Evolutionary conservation across 2,888 invertebrate genomes (phyloP), one percentile per base, ranked within the genome.

Genomic region (Agrochola lychnidis): DNA sequence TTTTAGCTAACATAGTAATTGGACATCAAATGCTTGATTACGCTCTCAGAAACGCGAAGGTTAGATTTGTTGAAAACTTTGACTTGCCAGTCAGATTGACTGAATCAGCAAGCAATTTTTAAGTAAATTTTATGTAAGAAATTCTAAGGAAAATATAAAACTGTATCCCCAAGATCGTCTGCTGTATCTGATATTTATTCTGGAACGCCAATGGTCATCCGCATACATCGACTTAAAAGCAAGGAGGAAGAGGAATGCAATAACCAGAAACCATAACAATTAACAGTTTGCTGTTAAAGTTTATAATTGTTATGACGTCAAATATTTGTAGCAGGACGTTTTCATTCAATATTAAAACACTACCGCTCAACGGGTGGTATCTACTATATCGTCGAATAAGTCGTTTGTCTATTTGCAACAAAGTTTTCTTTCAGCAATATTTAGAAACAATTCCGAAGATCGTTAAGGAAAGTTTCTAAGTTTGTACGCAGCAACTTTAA

Each of bases 261-360:
- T 66, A 22, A 66, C 53, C 53, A 73, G 73, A 78, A 78, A 66
- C 53, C 1, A 73, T 79, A 79, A 79, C 45, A 78, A 79, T 79
- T 73, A 78, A 61, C 64, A n/a, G 53, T 45, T 64, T 36, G 22
- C 25, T n/a, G 79, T 6, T 51, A 22, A 63, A 71, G 30, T 78
- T 78, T 53, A 73, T 79, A 78, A 78, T 56, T 79, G 22, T 73
- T 61, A 53, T 66, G 73, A 53, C 59, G 53, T 73, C 66, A 66
- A 53, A 61, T 66, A 53, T 64, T 79, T 78, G 36, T 61, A 25
- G n/a, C 73, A 48, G 30, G n/a, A 61, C n/a, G 59, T 53, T 53
- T n/a, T 45, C 30, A 53, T 59, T 64, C 9, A 40, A 25, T 10
- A 66, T 59, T 72, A 64, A 30, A 30, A 72, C 51, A 64, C 63